phyloP scores from a whole-genome alignment of 2,797 vertebrate genomes.

The Sebastes matsubarae region DNA sequence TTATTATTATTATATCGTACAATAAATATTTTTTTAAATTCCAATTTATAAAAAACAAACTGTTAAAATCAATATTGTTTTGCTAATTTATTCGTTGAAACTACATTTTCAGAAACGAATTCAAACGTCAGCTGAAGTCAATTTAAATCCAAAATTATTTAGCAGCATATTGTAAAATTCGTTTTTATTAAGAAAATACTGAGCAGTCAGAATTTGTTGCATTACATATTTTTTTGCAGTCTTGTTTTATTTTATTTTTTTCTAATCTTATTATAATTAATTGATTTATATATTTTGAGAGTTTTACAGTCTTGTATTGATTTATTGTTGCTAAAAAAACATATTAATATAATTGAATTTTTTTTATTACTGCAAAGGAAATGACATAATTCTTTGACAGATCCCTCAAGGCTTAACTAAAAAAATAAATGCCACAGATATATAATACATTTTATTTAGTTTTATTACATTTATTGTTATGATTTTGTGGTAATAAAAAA shows the following conservation, averaged over 20 bases:
- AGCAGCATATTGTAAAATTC: not conserved
- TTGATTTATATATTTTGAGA: not conserved
- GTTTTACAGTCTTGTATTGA: not conserved
- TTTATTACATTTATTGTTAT: not conserved
- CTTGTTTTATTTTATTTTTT: not conserved
- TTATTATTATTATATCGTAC: not conserved
- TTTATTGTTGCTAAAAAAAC: conserved; percentile 17
- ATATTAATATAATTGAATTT: conserved; percentile 3
- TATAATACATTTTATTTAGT: not conserved
- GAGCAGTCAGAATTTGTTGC: not conserved
- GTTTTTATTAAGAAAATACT: not conserved
- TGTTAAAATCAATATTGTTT: not conserved
- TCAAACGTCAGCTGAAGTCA: not conserved
- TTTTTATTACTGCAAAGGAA: not conserved
- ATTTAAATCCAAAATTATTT: not conserved
- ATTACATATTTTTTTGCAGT: not conserved
- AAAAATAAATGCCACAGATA: not conserved
- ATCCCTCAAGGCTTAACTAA: not conserved
- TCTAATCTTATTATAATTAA: not conserved
- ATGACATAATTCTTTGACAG: not conserved
- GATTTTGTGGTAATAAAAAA: not conserved
- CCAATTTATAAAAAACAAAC: not conserved
- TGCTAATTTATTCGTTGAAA: conserved; percentile 10
- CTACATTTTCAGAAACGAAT: conserved; percentile 41
- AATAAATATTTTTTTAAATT: not conserved